A percentile compares a stretch with the other conserved stretches of the same genome.
Evolutionary conservation across 2,113 vertebrate species (phyloP).

Genomic region (Lycaon pictus): DNA sequence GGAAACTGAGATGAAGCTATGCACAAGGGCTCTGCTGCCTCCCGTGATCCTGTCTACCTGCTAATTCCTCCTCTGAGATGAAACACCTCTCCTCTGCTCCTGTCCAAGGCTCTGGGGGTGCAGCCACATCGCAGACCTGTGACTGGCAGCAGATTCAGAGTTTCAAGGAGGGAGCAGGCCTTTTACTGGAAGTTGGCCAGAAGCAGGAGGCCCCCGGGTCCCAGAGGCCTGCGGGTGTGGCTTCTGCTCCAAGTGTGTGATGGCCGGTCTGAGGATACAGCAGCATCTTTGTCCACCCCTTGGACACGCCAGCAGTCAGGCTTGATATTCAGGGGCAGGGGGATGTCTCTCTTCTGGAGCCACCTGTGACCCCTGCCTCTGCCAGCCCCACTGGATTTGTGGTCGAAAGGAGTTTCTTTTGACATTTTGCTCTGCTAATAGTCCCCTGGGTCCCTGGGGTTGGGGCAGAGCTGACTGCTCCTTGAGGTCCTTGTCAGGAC

Average conservation of each 20-base stretch:
- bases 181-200: not conserved
- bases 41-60: not conserved
- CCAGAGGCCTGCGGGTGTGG: not conserved
- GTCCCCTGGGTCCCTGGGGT: not conserved
- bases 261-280: not conserved
- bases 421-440: not conserved
- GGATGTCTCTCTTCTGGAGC: not conserved
- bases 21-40: rapidly evolving
- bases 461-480: not conserved
- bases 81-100: not conserved
- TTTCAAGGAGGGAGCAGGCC: not conserved
- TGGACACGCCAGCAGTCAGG: not conserved
- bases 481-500: too few species aligned
- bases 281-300: rapidly evolving
- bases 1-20: not conserved
- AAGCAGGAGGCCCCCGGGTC: not conserved
- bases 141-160: rapidly evolving
- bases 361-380: not conserved
- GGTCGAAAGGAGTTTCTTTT: not conserved
- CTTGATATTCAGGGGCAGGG: rapidly evolving
- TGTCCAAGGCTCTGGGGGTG: not conserved
- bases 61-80: not conserved
- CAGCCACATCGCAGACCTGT: rapidly evolving
- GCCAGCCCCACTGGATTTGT: not conserved
- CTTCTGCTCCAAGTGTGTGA: rapidly evolving